Conservation (phyloP, 1,140 invertebrate species). For the Fopius arisanus region DNA sequence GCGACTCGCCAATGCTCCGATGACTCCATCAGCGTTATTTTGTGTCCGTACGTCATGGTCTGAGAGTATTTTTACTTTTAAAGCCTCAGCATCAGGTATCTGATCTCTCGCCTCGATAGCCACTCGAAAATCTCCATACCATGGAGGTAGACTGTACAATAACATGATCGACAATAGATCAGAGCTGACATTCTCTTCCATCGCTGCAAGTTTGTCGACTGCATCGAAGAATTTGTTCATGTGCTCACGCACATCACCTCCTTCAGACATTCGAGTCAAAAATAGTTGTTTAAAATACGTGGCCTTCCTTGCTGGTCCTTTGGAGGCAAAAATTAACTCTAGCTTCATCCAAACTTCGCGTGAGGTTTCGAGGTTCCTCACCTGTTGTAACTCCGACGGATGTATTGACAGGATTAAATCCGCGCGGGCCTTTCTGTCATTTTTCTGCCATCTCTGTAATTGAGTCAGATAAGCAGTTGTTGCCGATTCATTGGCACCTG, state of each 20-base stretch:
- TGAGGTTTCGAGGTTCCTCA: conserved; percentile 33
- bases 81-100: conserved; percentile 32
- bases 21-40: background rate
- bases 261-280: conserved; percentile 33
- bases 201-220: conserved; percentile 36
- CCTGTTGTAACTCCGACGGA: conserved; percentile 35
- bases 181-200: conserved; percentile 38
- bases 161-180: conserved; percentile 37
- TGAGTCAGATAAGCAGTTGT: too few species aligned
- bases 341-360: conserved; percentile 37
- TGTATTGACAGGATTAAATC: conserved; percentile 14
- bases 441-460: too few species aligned
- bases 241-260: conserved; percentile 33
- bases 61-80: conserved; percentile 37
- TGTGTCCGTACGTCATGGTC: background rate
- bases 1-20: background rate
- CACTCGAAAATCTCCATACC: conserved; percentile 40
- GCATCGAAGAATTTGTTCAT: conserved; percentile 40
- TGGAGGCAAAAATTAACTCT: conserved; percentile 36
- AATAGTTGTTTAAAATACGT: conserved; percentile 42
- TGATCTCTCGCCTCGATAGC: conserved; percentile 43
- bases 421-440: conserved; percentile 2
- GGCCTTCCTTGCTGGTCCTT: conserved; percentile 39
- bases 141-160: background rate
- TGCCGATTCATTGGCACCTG: too few species aligned